Conservation (phyloP, 2,113 vertebrate genomes). For the Thamnaconus septentrionalis region DNA sequence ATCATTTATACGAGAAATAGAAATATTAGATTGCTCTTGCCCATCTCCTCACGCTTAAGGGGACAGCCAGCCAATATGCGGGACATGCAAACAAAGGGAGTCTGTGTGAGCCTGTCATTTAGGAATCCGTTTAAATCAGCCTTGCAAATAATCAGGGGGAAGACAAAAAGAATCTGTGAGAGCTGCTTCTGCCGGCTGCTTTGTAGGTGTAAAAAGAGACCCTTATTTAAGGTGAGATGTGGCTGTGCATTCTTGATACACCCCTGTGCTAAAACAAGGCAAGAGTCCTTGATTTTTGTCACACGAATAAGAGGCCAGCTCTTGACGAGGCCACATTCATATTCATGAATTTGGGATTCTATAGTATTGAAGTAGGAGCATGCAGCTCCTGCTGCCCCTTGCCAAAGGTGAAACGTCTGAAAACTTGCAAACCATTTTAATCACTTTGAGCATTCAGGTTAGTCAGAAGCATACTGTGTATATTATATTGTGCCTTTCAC, state of each 20-base stretch:
- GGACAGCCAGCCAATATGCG: constrained; percentile 56
- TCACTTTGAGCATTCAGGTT: constrained; percentile 5
- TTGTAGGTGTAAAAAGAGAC: constrained; percentile 63
- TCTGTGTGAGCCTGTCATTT: constrained; percentile 67
- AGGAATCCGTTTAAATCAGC: constrained; percentile 64
- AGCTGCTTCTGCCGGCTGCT: constrained; percentile 48
- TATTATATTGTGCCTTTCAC: constrained; percentile 4
- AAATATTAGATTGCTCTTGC: constrained; percentile 76
- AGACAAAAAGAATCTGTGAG: constrained; percentile 40
- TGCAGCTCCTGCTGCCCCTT: neutral
- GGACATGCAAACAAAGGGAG: constrained; percentile 48
- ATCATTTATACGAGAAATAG: constrained; percentile 69
- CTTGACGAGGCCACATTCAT: constrained; percentile 54
- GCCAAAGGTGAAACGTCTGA: constrained; percentile 10
- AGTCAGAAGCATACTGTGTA: neutral
- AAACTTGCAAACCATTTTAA: constrained; percentile 28
- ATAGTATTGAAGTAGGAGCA: constrained; percentile 51
- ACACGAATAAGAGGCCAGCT: constrained; percentile 52
- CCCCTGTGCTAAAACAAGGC: constrained; percentile 48
- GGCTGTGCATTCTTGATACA: constrained; percentile 58
- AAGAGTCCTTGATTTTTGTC: constrained; percentile 68
- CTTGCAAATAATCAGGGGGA: constrained; percentile 57
- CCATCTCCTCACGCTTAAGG: constrained; percentile 69
- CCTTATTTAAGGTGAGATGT: constrained; percentile 63
- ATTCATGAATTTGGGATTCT: constrained; percentile 57